phyloP scores from a whole-genome alignment of 1,140 invertebrate species.

The Dufourea novaeangliae region DNA sequence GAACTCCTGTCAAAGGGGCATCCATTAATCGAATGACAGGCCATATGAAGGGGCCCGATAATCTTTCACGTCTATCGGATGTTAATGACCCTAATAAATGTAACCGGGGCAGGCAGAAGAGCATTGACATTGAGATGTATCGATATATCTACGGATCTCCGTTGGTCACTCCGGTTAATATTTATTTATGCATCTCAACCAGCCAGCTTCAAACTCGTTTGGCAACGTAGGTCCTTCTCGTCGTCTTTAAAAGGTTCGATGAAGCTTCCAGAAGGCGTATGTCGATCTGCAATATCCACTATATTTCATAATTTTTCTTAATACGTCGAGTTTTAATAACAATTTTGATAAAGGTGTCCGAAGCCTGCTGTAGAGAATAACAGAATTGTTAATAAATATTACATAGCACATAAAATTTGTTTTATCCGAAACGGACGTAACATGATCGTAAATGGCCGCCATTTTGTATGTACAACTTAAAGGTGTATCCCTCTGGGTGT shows the following conservation, averaged over 20 bases:
- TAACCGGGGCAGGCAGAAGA: constrained; percentile 74
- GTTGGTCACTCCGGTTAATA: constrained; percentile 75
- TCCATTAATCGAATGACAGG: constrained; percentile 41
- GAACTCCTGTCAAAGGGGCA: constrained; percentile 33
- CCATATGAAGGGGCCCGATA: constrained; percentile 29
- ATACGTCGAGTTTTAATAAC: not conserved
- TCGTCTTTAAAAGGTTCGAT: constrained; percentile 60
- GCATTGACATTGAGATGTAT: constrained; percentile 79
- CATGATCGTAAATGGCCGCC: too few relatives aligned
- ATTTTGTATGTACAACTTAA: too few relatives aligned
- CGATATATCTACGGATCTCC: constrained; percentile 69
- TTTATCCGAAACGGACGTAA: too few relatives aligned
- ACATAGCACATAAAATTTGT: too few relatives aligned
- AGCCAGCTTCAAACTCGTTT: constrained; percentile 76
- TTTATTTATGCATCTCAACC: constrained; percentile 73
- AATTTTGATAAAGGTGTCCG: not conserved
- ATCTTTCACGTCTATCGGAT: constrained; percentile 76
- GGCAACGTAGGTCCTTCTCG: constrained; percentile 68
- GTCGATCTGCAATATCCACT: not conserved
- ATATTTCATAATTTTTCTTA: not conserved
- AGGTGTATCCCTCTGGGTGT: too few relatives aligned
- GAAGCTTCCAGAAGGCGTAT: constrained; percentile 14
- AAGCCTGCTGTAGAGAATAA: not conserved
- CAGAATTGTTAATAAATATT: too few relatives aligned
- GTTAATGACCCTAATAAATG: constrained; percentile 80